Base-by-base conservation (phyloP, 2,797 vertebrate species). In the Loriculus beryllinus region DNA sequence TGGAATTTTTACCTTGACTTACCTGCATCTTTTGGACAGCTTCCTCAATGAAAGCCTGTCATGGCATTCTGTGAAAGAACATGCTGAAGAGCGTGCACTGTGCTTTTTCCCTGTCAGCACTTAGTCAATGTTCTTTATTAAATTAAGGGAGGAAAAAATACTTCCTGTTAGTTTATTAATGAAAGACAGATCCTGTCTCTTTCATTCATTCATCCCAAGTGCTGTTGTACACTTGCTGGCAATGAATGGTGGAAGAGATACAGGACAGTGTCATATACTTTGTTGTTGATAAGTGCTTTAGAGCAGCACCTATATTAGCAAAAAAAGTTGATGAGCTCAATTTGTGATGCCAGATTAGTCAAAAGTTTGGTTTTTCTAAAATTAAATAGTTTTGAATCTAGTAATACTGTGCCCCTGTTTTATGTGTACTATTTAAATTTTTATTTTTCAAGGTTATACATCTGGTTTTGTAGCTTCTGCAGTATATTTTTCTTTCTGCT, bases 201-300 rank as follows among this genome's bases (percentile, higher is more conserved):
- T 48, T 84, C 8, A 17, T 77, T 68, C 14, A 3, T 79, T 75
- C 40, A 62, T 37, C 40, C 12, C 25, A 64, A 74, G 15, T n/a
- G 15, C 62, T 47, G 86, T 63, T 1, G 1, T 48, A n/a, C 0
- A 0, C 47, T 49, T 87, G 29, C 14, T 91, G 64, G 35, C 45
- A 78, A 23, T 0, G 0, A 56, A n/a, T 67, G 35, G 16, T 64
- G 29, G 40, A 59, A 65, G 22, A 7, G 60, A 17, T 2, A 29
- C 31, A 65, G 31, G 37, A 22, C 6, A 14, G 31, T 43, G 42
- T 80, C 40, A 31, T 94, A 25, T 22, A 14, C 26, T 33, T 62
- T 42, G 18, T 63, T 56, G 28, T 39, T 28, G 6, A 40, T 40
- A 42, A 88, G 10, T 78, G n/a, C 19, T 81, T 70, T 65, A 69